Percentiles rank a stretch among this genome's conserved stretches.
Evolutionary conservation across 2,797 vertebrate species (phyloP).

Genomic region (Parotocinclus haroldoi): DNA sequence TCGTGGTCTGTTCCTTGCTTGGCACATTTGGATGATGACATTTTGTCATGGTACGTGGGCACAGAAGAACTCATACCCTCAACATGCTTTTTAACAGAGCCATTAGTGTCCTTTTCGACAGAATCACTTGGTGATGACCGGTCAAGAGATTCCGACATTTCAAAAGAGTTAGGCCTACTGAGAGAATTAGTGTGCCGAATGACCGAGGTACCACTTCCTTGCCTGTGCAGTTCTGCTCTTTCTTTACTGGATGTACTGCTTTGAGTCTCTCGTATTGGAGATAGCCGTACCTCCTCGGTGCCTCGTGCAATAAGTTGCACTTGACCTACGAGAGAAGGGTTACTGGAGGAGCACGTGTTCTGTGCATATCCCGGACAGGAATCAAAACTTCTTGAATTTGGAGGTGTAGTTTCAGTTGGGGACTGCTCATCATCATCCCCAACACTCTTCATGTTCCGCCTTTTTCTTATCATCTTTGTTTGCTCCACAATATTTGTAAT

Average conservation of each 20-base stretch:
- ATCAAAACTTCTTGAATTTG: slow-evolving; percentile 76
- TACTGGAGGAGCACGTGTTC: slow-evolving; percentile 64
- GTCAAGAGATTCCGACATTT: slow-evolving; percentile 83
- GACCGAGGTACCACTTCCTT: slow-evolving; percentile 92
- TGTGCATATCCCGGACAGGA: slow-evolving; percentile 70
- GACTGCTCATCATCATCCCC: slow-evolving; percentile 94
- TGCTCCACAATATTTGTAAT: slow-evolving; percentile 81
- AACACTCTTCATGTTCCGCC: slow-evolving; percentile 97
- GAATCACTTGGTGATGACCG: slow-evolving; percentile 74
- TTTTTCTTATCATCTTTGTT: slow-evolving; percentile 87
- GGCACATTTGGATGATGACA: slow-evolving; percentile 57
- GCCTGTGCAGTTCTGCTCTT: slow-evolving; percentile 83
- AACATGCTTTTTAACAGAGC: slow-evolving; percentile 59
- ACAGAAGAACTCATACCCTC: slow-evolving; percentile 60
- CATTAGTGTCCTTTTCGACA: slow-evolving; percentile 74
- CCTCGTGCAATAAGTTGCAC: slow-evolving; percentile 78
- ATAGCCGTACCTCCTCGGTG: slow-evolving; percentile 75
- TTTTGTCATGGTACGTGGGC: slow-evolving; percentile 62
- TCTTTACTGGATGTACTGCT: slow-evolving; percentile 67
- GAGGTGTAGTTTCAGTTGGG: slow-evolving; percentile 75
- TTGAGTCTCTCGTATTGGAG: slow-evolving; percentile 76
- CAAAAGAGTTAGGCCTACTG: slow-evolving; percentile 88
- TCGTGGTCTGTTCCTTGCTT: slow-evolving; percentile 65
- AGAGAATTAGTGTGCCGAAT: slow-evolving; percentile 97
- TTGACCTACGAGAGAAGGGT: slow-evolving; percentile 75